Base-by-base conservation (phyloP, 2,888 invertebrate genomes). In the Microctonus aethiopoides region DNA sequence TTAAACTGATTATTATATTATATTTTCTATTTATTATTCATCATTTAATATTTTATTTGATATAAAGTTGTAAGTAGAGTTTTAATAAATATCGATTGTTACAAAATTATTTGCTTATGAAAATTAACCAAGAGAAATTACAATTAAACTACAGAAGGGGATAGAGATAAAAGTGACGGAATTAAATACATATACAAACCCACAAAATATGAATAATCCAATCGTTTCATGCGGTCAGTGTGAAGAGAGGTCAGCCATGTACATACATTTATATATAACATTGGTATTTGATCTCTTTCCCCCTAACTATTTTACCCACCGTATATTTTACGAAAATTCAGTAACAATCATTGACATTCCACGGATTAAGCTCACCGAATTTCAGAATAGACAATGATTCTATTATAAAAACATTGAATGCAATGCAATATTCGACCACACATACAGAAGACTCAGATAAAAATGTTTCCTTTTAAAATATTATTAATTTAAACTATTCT, bases 81-180 rank as follows among this genome's bases (percentile, higher is more conserved):
- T 64, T 51, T 59, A 51, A 41, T 60, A 51, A 59, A 64, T 64
- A 36, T 39, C 64, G 24, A 65, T 69, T 59, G 59, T 26, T 34
- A 41, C 29, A 36, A 32, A 69, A 69, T 69, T 65, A 64, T 69
- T 69, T 69, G 64, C 59, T 60, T 64, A 69, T 69, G 69, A 64
- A 69, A 69, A 69, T 69, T 59, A 64, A 60, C 59, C 26, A 5
- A 69, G 59, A 59, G 59, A 60, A 64, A 51, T 51, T 64, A 64
- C 51, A 9, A 39, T 51, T 68, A 20, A n/a, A 10, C 20, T 20
- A 59, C 20, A 16, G 29, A 5, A 29, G 7, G 20, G 46, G 20
- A 20, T 46, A 6, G 16, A 16, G 9, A 46, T n/a, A n/a, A 46
- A 46, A 9, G 46, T 16, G 20, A 6, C 16, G 46, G n/a, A 16